These are phyloP conservation scores for Hylaeus volcanicus DNA, from an alignment of 1,140 invertebrate genomes.

Conservation along the genomic window DNA sequence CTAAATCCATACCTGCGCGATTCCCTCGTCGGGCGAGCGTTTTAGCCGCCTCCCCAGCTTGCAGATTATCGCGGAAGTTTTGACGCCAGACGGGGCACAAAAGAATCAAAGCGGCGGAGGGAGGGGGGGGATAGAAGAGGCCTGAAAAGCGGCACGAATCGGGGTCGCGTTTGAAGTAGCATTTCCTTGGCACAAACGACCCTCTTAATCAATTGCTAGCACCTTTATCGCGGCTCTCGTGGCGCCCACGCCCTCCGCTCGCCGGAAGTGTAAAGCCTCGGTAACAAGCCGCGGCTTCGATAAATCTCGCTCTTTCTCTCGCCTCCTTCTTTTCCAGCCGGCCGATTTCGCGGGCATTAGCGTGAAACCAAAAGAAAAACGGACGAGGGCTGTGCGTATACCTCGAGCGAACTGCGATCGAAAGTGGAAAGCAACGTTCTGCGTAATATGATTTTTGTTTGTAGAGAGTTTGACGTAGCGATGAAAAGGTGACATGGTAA, in stretches of 20 bases:
- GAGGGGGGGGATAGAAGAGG: conserved; percentile 35
- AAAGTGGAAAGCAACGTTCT: too few species aligned
- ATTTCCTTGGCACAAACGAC: conserved; percentile 76
- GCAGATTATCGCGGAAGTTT: conserved; percentile 45
- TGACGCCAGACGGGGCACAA: conserved; percentile 41
- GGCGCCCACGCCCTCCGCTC: conserved; percentile 48
- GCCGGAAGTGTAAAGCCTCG: conserved; percentile 63
- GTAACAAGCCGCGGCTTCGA: conserved; percentile 69
- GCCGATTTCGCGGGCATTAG: too few species aligned
- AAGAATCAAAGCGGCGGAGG: conserved; percentile 34
- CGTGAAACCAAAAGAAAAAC: too few species aligned
- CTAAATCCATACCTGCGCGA: conserved; percentile 15
- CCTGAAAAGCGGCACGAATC: conserved; percentile 53
- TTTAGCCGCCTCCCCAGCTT: background rate
- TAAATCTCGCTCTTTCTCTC: conserved; percentile 63
- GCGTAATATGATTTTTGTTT: too few species aligned
- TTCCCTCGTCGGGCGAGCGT: background rate
- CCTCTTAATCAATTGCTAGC: conserved; percentile 78
- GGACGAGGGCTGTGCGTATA: too few species aligned
- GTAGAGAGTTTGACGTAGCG: too few species aligned
- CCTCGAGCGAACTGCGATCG: too few species aligned
- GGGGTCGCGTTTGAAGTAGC: conserved; percentile 70
- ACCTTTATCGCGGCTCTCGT: conserved; percentile 68
- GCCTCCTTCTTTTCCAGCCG: background rate
- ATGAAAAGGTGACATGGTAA: too few species aligned